A percentile compares a stretch with the other conserved stretches of the same genome.
Evolutionary conservation across 1,140 invertebrate genomes (phyloP).

Genomic region (Mactra quadrangularis): DNA sequence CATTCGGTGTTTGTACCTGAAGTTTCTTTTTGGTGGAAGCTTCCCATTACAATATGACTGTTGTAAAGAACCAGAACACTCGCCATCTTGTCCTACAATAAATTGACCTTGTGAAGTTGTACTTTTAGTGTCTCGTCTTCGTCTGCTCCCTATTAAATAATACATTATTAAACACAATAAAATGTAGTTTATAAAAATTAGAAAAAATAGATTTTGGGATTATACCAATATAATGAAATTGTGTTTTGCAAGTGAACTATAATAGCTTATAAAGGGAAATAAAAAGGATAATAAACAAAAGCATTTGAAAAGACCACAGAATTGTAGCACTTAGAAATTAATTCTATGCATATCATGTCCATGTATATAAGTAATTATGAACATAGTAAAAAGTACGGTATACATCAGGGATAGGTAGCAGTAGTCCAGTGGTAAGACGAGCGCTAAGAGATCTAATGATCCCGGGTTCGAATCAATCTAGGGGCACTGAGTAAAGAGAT

Average conservation of each 20-base stretch:
- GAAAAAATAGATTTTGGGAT: too few relatives aligned
- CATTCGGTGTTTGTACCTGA: too few relatives aligned
- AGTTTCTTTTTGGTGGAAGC: slow-evolving; percentile 16
- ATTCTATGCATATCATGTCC: neutral
- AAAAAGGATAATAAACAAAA: neutral
- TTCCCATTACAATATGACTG: slow-evolving; percentile 43
- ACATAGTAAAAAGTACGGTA: neutral
- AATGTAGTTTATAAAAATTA: too few relatives aligned
- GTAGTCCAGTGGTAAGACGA: too few relatives aligned
- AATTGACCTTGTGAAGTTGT: neutral
- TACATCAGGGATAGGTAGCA: too few relatives aligned
- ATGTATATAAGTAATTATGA: neutral
- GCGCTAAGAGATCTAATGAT: too few relatives aligned
- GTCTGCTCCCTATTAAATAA: neutral
- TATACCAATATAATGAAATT: too few relatives aligned
- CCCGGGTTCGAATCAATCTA: too few relatives aligned
- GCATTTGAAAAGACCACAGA: neutral
- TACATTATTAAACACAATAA: too few relatives aligned
- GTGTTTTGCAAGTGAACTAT: too few relatives aligned
- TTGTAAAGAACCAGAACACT: neutral
- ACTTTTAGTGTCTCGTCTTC: neutral
- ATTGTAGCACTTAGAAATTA: neutral
- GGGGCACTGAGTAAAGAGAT: too few relatives aligned
- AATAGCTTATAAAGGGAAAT: too few relatives aligned
- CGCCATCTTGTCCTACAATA: neutral